Base-by-base conservation (phyloP, 1,140 invertebrate genomes). In the Anastatus disparis region DNA sequence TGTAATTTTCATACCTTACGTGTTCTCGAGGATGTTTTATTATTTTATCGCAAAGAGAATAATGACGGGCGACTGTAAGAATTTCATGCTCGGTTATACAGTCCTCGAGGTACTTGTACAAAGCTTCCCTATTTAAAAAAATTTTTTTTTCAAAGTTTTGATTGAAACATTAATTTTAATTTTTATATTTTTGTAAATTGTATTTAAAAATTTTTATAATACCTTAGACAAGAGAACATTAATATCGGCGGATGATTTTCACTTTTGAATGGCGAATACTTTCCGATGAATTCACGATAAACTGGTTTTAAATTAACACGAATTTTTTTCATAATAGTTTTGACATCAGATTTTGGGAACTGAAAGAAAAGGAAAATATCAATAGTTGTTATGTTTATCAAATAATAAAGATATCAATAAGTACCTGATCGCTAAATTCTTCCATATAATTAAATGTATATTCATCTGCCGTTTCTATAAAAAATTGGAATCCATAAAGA, bases 381-480 rank as follows among this genome's bases (percentile, higher is more conserved):
- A 63, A 52, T 48, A 20, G 15, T 42, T 4, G 44, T 52, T 55
- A 15, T 26, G 1, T 52, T 6, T 2, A 55, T 13, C 42, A 50
- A 24, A 17, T 53, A 38, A 15, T 27, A n/a, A n/a, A n/a, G n/a
- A n/a, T 62, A 17, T 31, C 64, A 44, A 58, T 15, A 67, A 55
- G 74, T 77, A 95, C 94, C 88, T 94, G 88, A 71, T 89, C 78
- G 65, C 88, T 81, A 84, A 95, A 86, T n/a, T 90, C 78, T 83
- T 97, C 95, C 95, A 97, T 94, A 81, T 95, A 96, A 50, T 90
- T 87, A 62, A 95, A 85, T 3, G 93, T 91, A 82, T 95, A 97
- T 79, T 96, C 92, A 81, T 97, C 95, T 9, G 94, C 93, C 29
- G 91, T 90, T 20, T 90, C 87, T 6, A 97, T 83, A 65, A 91